Base-by-base conservation (phyloP, 2,113 vertebrate genomes). In the Octodon degus region DNA sequence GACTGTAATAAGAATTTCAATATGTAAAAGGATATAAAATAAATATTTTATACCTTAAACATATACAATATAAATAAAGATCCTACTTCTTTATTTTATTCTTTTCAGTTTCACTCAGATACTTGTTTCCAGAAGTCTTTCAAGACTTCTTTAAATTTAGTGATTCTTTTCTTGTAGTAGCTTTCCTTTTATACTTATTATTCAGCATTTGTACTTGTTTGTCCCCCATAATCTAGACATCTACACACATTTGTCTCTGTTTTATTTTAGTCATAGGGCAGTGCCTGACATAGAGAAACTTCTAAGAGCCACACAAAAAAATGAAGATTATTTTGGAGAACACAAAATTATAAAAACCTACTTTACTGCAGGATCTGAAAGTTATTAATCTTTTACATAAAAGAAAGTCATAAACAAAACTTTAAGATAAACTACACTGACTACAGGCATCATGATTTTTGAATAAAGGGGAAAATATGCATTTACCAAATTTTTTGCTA, bases 171-270 rank as follows among this genome's bases (percentile, higher is more conserved):
- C 16, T 55, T 13, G 6, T 1, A 70, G 16, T 85, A 90, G 4
- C 5, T 76, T 92, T 94, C n/a, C 27, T 79, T 68, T 84, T 82
- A 47, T 1, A 40, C 1, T 68, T 82, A 58, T 24, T 76, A 82
- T 91, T 94, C 85, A 84, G 16, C 11, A 30, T 84, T 84, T 81
- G 30, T 68, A 34, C 93, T 79, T 77, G 14, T 55, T 77, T 81
- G 20, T 76, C 58, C 8, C 34, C 37, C 83, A 30, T 65, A 84
- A 95, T 95, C 89, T 87, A 74, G 32, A 65, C 25, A 95, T 96
- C 88, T 86, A 25, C 16, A 40, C 27, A 91, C 47, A 47, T 84
- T 79, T n/a, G 43, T 90, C 81, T 93, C 24, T 87, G 58, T 24
- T 92, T 63, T 84, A 3, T 60, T 93, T 91, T 83, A 67, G 32